These are phyloP conservation scores for Cerastoderma edule DNA, from an alignment of 2,888 invertebrate species.

Conservation along the genomic window DNA sequence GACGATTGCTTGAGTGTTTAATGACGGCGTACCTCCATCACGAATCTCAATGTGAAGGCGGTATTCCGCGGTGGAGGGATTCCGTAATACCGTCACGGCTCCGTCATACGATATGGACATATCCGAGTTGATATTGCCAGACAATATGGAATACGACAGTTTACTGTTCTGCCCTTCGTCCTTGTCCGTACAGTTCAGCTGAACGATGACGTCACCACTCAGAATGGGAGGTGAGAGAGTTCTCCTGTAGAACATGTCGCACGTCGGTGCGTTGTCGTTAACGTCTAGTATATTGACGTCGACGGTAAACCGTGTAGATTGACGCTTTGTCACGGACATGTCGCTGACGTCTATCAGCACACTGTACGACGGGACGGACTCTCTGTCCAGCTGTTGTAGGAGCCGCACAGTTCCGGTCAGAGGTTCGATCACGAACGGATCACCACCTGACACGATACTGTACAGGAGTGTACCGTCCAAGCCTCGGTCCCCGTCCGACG, in stretches of 20 bases:
- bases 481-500: constrained; percentile 65
- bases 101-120: constrained; percentile 50
- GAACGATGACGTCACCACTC: constrained; percentile 43
- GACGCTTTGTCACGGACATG: constrained; percentile 43
- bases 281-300: constrained; percentile 57
- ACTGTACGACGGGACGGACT: constrained; percentile 43
- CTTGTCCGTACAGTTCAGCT: constrained; percentile 57
- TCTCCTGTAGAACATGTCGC: constrained; percentile 41
- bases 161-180: constrained; percentile 65
- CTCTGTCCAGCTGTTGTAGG: constrained; percentile 54
- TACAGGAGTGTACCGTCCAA: constrained; percentile 61
- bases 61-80: constrained; percentile 49
- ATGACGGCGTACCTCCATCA: constrained; percentile 48
- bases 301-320: constrained; percentile 37
- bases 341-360: constrained; percentile 57
- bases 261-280: constrained; percentile 61
- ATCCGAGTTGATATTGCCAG: constrained; percentile 62
- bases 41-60: constrained; percentile 48
- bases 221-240: constrained; percentile 36
- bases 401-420: constrained; percentile 50
- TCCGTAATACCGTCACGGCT: constrained; percentile 37
- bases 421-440: constrained; percentile 51
- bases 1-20: constrained; percentile 38
- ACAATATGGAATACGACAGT: constrained; percentile 62
- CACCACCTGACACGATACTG: constrained; percentile 38